Evolutionary conservation across 2,113 vertebrate species (phyloP).

Genomic region (Stegostoma tigrinum): DNA sequence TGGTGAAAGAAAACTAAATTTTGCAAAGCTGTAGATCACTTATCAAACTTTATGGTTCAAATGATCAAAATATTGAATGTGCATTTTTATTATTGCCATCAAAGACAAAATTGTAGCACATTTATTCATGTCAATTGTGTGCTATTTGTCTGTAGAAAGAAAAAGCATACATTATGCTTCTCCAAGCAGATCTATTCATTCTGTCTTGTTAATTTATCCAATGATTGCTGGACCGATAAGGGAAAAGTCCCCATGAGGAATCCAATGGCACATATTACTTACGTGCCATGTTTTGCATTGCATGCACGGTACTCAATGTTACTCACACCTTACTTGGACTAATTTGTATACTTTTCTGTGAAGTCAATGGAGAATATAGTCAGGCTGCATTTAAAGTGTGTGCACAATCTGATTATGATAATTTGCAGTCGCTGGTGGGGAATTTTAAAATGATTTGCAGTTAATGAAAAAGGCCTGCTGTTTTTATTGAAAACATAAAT

Average conservation of each 20-base stretch:
- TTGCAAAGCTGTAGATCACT: neutral
- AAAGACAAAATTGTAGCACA: neutral
- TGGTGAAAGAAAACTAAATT: neutral
- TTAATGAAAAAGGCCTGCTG: neutral
- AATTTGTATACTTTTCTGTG: neutral
- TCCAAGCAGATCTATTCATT: neutral
- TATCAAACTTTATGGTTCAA: neutral
- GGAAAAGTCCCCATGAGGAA: neutral
- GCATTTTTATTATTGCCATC: neutral
- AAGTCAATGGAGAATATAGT: neutral
- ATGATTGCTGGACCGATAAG: neutral
- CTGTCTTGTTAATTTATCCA: neutral
- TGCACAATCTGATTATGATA: neutral
- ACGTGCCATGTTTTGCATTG: neutral
- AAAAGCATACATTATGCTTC: neutral
- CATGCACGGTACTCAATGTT: neutral
- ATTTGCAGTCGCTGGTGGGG: neutral
- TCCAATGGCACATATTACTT: neutral
- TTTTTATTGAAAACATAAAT: neutral
- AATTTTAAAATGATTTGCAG: too few species aligned
- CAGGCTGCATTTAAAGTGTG: neutral
- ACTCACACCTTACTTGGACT: neutral
- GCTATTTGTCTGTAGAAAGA: neutral
- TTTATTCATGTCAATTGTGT: neutral
- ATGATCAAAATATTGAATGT: neutral